Base-by-base conservation (phyloP, 2,797 vertebrate genomes). In the Hyperoplus lanceolatus region DNA sequence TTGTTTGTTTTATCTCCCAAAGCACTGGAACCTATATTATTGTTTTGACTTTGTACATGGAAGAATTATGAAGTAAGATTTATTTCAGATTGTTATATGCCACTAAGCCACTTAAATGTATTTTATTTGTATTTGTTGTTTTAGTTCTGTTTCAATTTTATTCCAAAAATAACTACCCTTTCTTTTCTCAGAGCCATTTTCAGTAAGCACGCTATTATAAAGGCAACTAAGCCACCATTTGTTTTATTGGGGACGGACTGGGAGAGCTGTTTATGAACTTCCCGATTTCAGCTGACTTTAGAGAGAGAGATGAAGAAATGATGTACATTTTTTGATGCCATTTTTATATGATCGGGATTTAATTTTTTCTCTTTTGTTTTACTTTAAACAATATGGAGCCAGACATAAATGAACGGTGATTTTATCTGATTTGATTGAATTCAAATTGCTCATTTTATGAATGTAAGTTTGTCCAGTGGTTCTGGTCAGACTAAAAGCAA, bases 1-100 rank as follows among this genome's bases (percentile, higher is more conserved):
- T 86, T 87, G 80, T 90, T 87, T 91, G 84, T 88, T 91, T 87
- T 86, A 75, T 87, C 84, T 92, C 90, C 91, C 81, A 93, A 95
- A 95, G 94, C 95, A 96, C 95, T 96, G 94, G 93, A 95, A 95
- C 90, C 81, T 85, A 81, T 93, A 84, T 92, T 92, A 86, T 94
- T 93, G 82, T 94, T 88, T 89, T 93, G 81, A 93, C 87, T 94
- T 94, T 95, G 91, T 94, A 91, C 88, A 88, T 93, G 81, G 77
- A 92, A 81, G 85, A 94, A 90, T 92, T 93, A 90, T 91, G 86
- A 86, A 93, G 82, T 91, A 83, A 77, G 83, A 92, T 92, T 92
- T 91, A 90, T 93, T 93, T 93, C 90, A 89, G 80, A 91, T 29
- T 90, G 88, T 95, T 88, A 79, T 92, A 91, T 93, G 88, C 90